These are phyloP conservation scores for Picus viridis DNA, from an alignment of 2,797 vertebrate genomes.

Conservation along the genomic window DNA sequence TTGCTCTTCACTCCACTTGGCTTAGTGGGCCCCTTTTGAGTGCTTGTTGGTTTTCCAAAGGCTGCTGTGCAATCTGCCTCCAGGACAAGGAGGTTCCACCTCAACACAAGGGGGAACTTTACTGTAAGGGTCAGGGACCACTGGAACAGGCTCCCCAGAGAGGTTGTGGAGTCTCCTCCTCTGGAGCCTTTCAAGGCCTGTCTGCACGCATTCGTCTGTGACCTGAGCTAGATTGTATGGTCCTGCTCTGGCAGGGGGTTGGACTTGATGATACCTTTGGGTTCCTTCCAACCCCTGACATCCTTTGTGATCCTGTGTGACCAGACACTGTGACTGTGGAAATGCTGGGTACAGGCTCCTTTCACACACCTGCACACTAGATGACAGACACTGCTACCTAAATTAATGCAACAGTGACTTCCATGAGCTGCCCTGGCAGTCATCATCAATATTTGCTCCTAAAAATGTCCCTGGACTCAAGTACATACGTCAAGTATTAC, in stretches of 20 bases:
- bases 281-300: too few relatives aligned
- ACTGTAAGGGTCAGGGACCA: too few relatives aligned
- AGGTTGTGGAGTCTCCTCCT: too few relatives aligned
- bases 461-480: neutral
- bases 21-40: accelerated
- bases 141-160: too few relatives aligned
- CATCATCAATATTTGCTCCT: neutral
- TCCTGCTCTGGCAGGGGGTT: too few relatives aligned
- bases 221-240: too few relatives aligned
- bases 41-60: neutral
- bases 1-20: neutral
- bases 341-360: neutral
- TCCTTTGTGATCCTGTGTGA: too few relatives aligned
- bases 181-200: too few relatives aligned
- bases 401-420: neutral
- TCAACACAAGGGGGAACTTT: too few relatives aligned
- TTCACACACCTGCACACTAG: neutral
- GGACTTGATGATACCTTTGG: too few relatives aligned
- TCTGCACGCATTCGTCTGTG: too few relatives aligned
- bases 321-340: neutral
- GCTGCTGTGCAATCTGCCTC: neutral
- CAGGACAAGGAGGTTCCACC: neutral
- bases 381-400: neutral
- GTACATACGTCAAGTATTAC: neutral
- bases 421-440: neutral